Evolutionary conservation across 35 echinoderm and acorn worm genomes (phyloP), one percentile per base, ranked within the genome.

Genomic region (Hemicentrotus pulcherrimus): DNA sequence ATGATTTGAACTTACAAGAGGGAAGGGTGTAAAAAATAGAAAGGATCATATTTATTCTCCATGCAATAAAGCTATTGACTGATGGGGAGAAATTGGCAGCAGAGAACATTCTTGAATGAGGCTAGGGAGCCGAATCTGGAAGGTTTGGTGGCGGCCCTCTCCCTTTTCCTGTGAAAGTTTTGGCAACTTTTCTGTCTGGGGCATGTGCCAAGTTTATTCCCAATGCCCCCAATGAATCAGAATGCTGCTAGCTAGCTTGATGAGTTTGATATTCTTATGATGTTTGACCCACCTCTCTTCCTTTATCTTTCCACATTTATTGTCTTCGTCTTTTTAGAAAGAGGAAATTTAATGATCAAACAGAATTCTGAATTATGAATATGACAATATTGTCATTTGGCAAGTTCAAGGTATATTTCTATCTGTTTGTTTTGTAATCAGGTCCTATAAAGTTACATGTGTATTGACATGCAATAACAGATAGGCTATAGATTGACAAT

Each of bases 111-210:
- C 65, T 78, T 22, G 65, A 78, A 78, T 3, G 65, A 78, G 65
- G 8, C 65, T 78, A 78, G 28, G 19, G 7, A 8, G 24, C 6
- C 6, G 4, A 7, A 28, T 28, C 4, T 70, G 18, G 28, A 78
- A 78, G 65, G 65, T 28, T 78, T 78, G 65, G 18, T 78, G 65
- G 65, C 28, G 65, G 65, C 19, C 65, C 65, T 78, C 65, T 78
- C 65, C 65, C 65, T 78, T 78, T 78, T 78, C 65, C 65, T 78
- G 65, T 78, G 65, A 78, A 78, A 78, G 65, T 78, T 78, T 78
- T 78, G 65, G 65, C 65, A 78, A 78, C 18, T 78, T 78, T 78
- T 22, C 28, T 78, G 65, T 78, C 65, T 78, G 65, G 28, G 28
- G 65, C 22, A 78, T 78, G 65, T 78, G 65, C 65, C 65, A 78